Percentiles rank a stretch among this genome's conserved stretches.
Evolutionary conservation across 2,888 invertebrate genomes (phyloP).

Genomic region (Drosophila tripunctata): DNA sequence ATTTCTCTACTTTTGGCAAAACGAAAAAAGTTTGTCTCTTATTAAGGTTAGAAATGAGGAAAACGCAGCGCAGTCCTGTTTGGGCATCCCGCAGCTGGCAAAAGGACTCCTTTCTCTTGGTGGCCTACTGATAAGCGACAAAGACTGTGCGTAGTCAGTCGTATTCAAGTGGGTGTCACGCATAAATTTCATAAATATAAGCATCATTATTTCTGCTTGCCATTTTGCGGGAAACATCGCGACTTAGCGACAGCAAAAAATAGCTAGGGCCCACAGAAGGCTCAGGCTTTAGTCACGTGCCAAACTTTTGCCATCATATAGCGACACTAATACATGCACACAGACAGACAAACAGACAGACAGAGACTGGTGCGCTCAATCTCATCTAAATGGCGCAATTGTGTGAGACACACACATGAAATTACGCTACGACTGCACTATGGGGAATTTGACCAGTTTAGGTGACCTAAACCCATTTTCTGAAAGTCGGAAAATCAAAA

Average conservation of each 20-base stretch:
- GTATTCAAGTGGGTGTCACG: conserved; percentile 79
- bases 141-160: conserved; percentile 18
- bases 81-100: conserved; percentile 24
- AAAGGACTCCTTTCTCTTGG: conserved; percentile 38
- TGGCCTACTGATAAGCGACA: conserved; percentile 70
- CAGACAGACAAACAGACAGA: background rate
- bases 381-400: conserved; percentile 78
- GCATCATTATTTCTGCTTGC: conserved; percentile 75
- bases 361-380: conserved; percentile 49
- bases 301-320: conserved; percentile 57
- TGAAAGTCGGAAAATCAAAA: no score
- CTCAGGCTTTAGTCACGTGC: conserved; percentile 75
- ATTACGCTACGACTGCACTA: conserved; percentile 47
- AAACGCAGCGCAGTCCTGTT: conserved; percentile 51
- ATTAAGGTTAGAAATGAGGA: conserved; percentile 77
- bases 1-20: conserved; percentile 8
- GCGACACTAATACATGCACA: conserved; percentile 14
- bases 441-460: no score
- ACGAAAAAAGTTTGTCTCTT: conserved; percentile 66
- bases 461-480: no score
- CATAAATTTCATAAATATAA: conserved; percentile 81
- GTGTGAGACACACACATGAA: conserved; percentile 70
- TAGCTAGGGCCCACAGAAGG: conserved; percentile 2
- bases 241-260: conserved; percentile 39
- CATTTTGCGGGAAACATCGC: conserved; percentile 69